These are phyloP conservation scores for Erethizon dorsatum DNA, from an alignment of 2,797 vertebrate species.

Conservation along the genomic window DNA sequence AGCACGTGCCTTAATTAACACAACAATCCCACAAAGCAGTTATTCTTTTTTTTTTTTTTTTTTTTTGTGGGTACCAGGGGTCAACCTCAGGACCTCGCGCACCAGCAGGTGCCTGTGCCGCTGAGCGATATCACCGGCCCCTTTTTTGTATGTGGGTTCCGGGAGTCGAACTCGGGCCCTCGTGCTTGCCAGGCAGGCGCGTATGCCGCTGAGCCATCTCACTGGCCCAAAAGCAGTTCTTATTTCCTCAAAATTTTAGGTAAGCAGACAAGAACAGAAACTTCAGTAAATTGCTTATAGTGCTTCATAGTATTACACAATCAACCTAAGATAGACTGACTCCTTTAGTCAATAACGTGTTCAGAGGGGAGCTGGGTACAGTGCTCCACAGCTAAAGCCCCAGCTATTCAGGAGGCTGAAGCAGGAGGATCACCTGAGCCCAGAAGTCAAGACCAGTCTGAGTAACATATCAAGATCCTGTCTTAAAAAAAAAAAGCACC, in stretches of 20 bases:
- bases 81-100: no score
- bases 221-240: not conserved
- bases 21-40: not conserved
- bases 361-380: not conserved
- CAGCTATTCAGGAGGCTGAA: not conserved
- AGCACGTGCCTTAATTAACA: not conserved
- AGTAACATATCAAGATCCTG: not conserved
- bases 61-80: no score
- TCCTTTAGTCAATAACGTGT: not conserved
- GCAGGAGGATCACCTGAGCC: not conserved
- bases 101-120: no score
- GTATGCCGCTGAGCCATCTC: no score
- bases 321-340: not conserved
- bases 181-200: no score
- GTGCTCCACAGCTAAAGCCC: not conserved
- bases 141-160: no score
- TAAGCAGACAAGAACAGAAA: constrained; percentile 46
- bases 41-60: not conserved
- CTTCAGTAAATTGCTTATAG: constrained; percentile 3
- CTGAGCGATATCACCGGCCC: no score
- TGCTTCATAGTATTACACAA: not conserved
- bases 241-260: constrained; percentile 30
- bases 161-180: no score
- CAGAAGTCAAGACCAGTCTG: not conserved
- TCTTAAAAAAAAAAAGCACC: not conserved